Evolutionary conservation across 1,140 invertebrate species (phyloP), one percentile per base, ranked within the genome.

Genomic region (Leptopilina clavipes): DNA sequence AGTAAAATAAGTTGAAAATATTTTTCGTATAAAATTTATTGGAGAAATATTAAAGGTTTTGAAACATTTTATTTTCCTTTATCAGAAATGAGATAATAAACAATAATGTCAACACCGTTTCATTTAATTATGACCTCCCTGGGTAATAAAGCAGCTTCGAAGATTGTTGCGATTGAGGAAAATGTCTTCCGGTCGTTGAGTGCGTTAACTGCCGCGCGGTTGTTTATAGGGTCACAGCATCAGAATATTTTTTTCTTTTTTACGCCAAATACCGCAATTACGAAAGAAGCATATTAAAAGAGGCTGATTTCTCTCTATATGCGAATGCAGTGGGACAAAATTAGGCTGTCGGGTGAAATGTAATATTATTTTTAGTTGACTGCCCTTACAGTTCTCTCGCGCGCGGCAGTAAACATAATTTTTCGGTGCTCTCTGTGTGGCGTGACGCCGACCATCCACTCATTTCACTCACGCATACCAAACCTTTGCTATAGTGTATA

Each of bases 351-450:
- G 76, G n/a, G 84, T 82, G 81, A 83, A 74, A 83, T 76, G 83
- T 83, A 83, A 86, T 89, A 88, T 89, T 89, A 90, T 90, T 88
- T 89, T 90, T 87, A 86, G 85, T 84, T 82, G 76, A 72, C 73
- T 72, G 78, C 75, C 81, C 82, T 83, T 85, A 74, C 79, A 82
- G 80, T 81, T 84, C 83, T 80, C 83, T 31, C 25, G 77, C 83
- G 77, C 83, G 77, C 80, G 83, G 83, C 87, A 83, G 85, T 88
- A 86, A 87, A 87, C 88, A 88, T 90, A 89, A 89, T 80, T 89
- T 88, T 86, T 85, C 79, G 78, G 81, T 82, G 76, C 81, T 31
- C 25, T 31, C 81, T 84, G 83, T 78, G 81, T 89, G 83, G 85
- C 88, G 87, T 88, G 88, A 89, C 85, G 87, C 81, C 76, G 84